These are phyloP conservation scores for Bombus consobrinus DNA, from an alignment of 1,140 invertebrate species.

Conservation along the genomic window DNA sequence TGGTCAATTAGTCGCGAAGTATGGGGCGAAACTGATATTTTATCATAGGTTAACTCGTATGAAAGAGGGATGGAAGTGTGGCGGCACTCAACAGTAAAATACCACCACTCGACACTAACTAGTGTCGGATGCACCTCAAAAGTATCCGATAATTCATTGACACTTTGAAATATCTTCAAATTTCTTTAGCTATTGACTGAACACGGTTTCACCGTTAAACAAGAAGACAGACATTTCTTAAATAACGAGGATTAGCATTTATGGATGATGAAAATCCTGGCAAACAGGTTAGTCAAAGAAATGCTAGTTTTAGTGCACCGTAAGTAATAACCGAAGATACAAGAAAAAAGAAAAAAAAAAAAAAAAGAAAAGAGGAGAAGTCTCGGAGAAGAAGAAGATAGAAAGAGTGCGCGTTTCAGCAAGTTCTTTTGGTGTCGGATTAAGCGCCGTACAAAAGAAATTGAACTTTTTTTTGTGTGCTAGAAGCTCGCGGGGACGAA, in stretches of 20 bases:
- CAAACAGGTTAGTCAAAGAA: not conserved
- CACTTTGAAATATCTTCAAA: not conserved
- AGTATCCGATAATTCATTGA: not conserved
- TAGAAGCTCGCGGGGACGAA: constrained; percentile 43
- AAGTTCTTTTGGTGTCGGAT: constrained; percentile 32
- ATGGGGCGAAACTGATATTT: not conserved
- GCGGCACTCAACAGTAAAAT: no score
- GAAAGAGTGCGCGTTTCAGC: constrained; percentile 1
- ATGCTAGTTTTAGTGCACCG: not conserved
- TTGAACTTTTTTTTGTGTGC: constrained; percentile 45
- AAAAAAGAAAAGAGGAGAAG: not conserved
- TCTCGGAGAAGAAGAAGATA: not conserved
- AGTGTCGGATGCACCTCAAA: no score
- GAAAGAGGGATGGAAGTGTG: no score
- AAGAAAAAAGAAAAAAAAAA: not conserved
- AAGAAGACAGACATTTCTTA: not conserved
- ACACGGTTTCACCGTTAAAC: not conserved
- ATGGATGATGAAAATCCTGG: not conserved
- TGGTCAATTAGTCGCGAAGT: constrained; percentile 13
- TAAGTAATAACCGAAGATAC: not conserved
- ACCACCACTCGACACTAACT: no score
- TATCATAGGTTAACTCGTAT: not conserved
- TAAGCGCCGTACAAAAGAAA: constrained; percentile 61
- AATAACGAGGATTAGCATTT: not conserved
- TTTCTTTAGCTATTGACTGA: not conserved